Base-by-base conservation (phyloP, 2,888 invertebrate genomes). In the Diabrotica balteata region DNA sequence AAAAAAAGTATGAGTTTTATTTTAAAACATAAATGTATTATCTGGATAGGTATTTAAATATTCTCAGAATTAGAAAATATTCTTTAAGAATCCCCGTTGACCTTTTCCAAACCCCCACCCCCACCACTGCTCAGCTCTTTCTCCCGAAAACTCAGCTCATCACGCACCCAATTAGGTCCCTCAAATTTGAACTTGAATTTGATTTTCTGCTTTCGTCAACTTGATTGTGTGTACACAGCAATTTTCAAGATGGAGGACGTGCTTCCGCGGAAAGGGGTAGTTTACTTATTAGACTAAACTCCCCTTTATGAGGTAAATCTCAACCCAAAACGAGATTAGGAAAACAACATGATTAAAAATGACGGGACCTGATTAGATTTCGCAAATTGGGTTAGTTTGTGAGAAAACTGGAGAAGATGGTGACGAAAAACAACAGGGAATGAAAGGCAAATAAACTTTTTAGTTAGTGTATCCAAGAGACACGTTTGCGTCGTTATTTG, bases 161-260 rank as follows among this genome's bases (percentile, higher is more conserved):
- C 66, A 55, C 59, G 45, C 51, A 62, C 46, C 58, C 62, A 67
- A 67, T 67, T 58, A 67, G 51, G 62, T 53, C 54, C 47, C 45
- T 67, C 66, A 62, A 67, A 67, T 66, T 66, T 17, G 17, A 66
- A 57, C 54, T 66, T 44, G 52, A 54, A 62, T 62, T 62, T 67
- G 62, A 67, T 67, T 62, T 53, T 62, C 58, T 62, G 62, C 60
- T 60, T 66, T 60, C 60, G 60, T 58, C 66, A 62, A 62, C 52
- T 58, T 62, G 62, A 67, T 61, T 49, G 58, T 67, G 57, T 67
- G 62, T 67, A 67, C 66, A 62, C 47, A 62, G 62, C 52, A 59
- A 67, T 58, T 67, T 67, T 62, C 63, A 58, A 63, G 63, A 63
- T 63, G 63, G 63, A 63, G 57, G n/a, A 50, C 17, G 63, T 42